Evolutionary conservation across 2,797 vertebrate genomes (phyloP), one percentile per base, ranked within the genome.

Genomic region (Sebastes alutus): DNA sequence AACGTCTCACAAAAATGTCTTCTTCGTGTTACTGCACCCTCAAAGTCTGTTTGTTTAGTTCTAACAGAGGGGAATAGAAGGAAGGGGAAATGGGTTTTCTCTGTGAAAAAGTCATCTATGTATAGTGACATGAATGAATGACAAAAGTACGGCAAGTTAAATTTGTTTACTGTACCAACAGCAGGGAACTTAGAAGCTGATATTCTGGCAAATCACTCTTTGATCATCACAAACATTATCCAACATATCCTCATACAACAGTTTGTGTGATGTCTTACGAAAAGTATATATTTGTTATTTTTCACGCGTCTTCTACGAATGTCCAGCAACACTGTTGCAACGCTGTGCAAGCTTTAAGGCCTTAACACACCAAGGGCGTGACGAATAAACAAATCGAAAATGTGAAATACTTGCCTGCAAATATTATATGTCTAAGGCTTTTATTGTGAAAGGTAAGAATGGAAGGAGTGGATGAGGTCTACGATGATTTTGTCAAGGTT

Each of bases 1-100:
- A 92, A 90, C 78, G 54, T 81, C 79, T 87, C 84, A 68, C 80
- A 90, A 27, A 89, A 82, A 89, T 63, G 84, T 76, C 70, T 84
- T 90, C 86, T 83, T 88, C n/a, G 18, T 25, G 56, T 73, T 61
- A 66, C 72, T 66, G 60, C 49, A 58, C 42, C 42, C 77, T 60
- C 23, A 58, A 49, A 73, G 54, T 32, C 35, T 54, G 74, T n/a
- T 72, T 33, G 52, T 79, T 71, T 59, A 14, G 14, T 29, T 80
- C 10, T 3, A 42, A 67, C 29, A 33, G 27, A 49, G 32, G 52
- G 13, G 18, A 49, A 56, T 5, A 29, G 6, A 54, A n/a, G 20
- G n/a, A 8, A 16, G 27, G 14, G 27, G 20, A 29, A 20, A 20
- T 18, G 14, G 68, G 22, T 22, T 27, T 27, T 8, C 22, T 56